Base-by-base conservation (phyloP, 2,797 vertebrate species). In the Sebastes oblongus region DNA sequence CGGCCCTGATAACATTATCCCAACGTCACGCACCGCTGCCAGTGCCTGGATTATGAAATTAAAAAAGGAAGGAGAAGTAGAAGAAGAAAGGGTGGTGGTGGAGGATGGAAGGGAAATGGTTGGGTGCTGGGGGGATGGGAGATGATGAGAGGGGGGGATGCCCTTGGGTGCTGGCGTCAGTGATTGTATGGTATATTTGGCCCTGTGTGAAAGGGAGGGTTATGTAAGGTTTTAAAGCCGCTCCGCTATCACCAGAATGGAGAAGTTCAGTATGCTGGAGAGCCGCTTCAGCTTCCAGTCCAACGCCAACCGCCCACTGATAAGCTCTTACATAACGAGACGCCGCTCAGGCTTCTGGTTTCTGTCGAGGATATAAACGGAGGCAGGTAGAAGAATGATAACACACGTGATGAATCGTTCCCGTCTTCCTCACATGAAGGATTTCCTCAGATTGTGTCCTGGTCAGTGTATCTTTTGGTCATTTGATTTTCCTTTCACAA, bases 1-100 rank as follows among this genome's bases (percentile, higher is more conserved):
- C n/a, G 54, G 56, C 69, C 66, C 78, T 84, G 91, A 93, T 94
- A 85, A 89, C 89, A 88, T 90, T 92, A 88, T 87, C 87, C 87
- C 52, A 67, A 67, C 62, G 79, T 81, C 78, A 86, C 60, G 75
- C 88, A 66, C 88, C 30, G 69, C 84, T 83, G 87, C 84, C 81
- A 83, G 87, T 5, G 72, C 79, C 61, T 0, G 83, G 88, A 89
- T 89, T 89, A 91, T 89, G 81, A 86, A 89, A 91, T 92, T 81
- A 79, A 83, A 87, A 76, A 76, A 78, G 34, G 34, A 6, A 61
- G 70, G n/a, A 73, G 79, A 39, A 62, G 74, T 14, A 54, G 75
- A 55, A 85, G 73, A 88, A 73, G 71, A 86, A 78, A 64, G 73
- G 71, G 10, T 65, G 78, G 27, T 65, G 78, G 30, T 34, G 67